These are phyloP conservation scores for Melolontha melolontha DNA, from an alignment of 2,888 invertebrate species.

Conservation along the genomic window DNA sequence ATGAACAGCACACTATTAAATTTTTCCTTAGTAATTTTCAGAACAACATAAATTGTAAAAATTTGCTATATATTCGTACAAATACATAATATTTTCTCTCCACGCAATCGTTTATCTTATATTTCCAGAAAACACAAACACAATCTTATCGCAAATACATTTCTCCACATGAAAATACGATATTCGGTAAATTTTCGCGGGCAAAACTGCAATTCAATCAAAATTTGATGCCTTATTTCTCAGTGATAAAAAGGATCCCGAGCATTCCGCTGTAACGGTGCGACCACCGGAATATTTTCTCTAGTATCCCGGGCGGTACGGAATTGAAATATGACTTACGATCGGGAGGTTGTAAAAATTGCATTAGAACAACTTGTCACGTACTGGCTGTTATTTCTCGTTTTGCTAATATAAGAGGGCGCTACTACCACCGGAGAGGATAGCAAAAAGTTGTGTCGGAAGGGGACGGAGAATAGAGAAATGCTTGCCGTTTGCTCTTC, in stretches of 20 bases:
- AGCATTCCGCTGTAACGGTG: not conserved
- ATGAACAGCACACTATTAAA: too few species aligned
- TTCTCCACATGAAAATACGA: too few species aligned
- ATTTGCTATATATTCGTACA: too few species aligned
- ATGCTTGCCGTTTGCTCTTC: not conserved
- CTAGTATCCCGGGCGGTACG: slow-evolving; percentile 36
- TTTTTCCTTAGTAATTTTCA: too few species aligned
- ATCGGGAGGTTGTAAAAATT: slow-evolving; percentile 59
- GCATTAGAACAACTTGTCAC: slow-evolving; percentile 63
- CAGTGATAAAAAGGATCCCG: slow-evolving; percentile 9
- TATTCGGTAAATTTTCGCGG: not conserved
- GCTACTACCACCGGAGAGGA: slow-evolving; percentile 30
- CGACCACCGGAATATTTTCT: slow-evolving; percentile 29
- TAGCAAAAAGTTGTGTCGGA: slow-evolving; percentile 7
- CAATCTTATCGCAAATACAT: too few species aligned
- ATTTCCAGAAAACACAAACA: too few species aligned
- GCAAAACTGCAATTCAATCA: slow-evolving; percentile 35
- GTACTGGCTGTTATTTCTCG: slow-evolving; percentile 65
- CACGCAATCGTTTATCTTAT: too few species aligned
- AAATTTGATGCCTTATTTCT: slow-evolving; percentile 40
- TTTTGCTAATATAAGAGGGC: slow-evolving; percentile 55
- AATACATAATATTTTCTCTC: too few species aligned
- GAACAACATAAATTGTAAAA: too few species aligned
- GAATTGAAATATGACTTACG: slow-evolving; percentile 61
- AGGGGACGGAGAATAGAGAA: slow-evolving; percentile 4